Evolutionary conservation across 2,113 vertebrate genomes (phyloP).

Genomic region (Amblyornis subalaris): DNA sequence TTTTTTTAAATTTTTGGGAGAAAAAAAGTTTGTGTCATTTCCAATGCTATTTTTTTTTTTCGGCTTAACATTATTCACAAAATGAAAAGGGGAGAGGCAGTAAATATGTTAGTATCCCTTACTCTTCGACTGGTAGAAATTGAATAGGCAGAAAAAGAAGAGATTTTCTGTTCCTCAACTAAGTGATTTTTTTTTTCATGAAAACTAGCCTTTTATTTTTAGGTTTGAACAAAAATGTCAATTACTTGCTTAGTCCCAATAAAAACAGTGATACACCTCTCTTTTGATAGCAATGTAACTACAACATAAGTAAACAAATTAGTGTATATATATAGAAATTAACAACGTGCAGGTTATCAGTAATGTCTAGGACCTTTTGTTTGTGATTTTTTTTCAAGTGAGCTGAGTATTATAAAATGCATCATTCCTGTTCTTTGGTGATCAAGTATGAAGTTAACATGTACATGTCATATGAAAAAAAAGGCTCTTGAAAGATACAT

Average conservation of each 20-base stretch:
- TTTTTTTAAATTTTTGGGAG: fast-evolving
- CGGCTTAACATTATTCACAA: neutral
- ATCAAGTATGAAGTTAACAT: neutral
- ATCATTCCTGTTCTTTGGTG: neutral
- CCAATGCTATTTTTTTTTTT: neutral
- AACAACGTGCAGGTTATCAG: neutral
- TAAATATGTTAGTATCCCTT: neutral
- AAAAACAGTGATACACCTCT: neutral
- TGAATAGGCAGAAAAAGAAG: neutral
- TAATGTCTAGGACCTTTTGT: neutral
- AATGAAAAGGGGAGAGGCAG: neutral
- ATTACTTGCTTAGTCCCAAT: neutral
- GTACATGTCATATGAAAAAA: neutral
- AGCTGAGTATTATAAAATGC: neutral
- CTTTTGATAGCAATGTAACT: neutral
- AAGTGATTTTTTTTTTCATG: neutral
- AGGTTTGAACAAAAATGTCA: neutral
- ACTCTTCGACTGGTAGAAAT: neutral
- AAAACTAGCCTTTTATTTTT: neutral
- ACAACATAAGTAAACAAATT: neutral
- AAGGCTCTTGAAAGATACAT: neutral
- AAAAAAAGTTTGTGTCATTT: neutral
- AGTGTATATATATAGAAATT: neutral
- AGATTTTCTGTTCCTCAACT: neutral
- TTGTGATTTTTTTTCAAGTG: neutral